phyloP scores from a whole-genome alignment of 1,140 invertebrate species.

The Pseudomyrmex pallidus region DNA sequence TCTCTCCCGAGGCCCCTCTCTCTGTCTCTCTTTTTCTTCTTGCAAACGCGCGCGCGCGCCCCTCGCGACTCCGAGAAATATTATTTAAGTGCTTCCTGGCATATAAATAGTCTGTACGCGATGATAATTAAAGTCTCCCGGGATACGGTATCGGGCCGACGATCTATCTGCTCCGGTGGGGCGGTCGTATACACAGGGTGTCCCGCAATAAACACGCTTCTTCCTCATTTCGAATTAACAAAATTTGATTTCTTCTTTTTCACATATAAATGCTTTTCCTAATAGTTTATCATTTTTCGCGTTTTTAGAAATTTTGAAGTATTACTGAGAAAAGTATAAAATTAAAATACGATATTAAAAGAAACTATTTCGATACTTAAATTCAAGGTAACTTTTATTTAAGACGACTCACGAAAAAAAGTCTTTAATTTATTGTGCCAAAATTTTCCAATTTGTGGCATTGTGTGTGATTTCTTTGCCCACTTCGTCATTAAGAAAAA shows the following conservation, averaged over 20 bases:
- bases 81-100: conserved; percentile 86
- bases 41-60: conserved; percentile 41
- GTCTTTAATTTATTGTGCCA: not conserved
- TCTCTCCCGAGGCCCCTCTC: conserved; percentile 60
- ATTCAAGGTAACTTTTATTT: not conserved
- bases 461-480: not conserved
- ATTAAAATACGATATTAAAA: not conserved
- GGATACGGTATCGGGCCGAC: conserved; percentile 72
- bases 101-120: conserved; percentile 84
- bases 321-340: too few relatives aligned
- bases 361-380: too few relatives aligned
- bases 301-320: too few relatives aligned
- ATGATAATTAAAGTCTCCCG: conserved; percentile 84
- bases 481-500: not conserved
- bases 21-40: not conserved
- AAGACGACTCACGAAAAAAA: not conserved
- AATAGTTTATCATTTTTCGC: not conserved
- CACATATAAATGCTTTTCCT: not conserved
- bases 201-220: conserved; percentile 1
- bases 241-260: not conserved
- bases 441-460: not conserved
- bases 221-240: not conserved
- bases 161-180: conserved; percentile 73
- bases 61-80: conserved; percentile 81
- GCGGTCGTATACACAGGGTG: conserved; percentile 55